These are phyloP conservation scores for Sisyra nigra DNA, from an alignment of 2,888 invertebrate species.

Conservation along the genomic window DNA sequence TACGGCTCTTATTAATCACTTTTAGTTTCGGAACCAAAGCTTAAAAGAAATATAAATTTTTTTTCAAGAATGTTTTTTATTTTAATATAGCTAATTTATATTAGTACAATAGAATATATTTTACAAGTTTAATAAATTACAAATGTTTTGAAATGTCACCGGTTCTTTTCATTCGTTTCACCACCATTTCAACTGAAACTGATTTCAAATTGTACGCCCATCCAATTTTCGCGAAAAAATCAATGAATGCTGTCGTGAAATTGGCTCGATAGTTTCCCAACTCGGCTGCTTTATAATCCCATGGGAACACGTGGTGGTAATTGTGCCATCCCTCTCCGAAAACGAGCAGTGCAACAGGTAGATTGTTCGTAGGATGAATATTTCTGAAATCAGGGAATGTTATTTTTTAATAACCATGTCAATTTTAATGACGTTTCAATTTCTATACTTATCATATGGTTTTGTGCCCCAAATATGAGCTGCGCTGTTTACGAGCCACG, in stretches of 20 bases:
- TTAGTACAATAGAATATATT: too few relatives aligned
- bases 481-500: constrained; percentile 88
- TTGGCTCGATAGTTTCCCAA: constrained; percentile 35
- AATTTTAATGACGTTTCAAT: constrained; percentile 39
- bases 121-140: too few relatives aligned
- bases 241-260: constrained; percentile 21
- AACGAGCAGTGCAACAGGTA: constrained; percentile 50
- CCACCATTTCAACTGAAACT: constrained; percentile 51
- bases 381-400: constrained; percentile 29
- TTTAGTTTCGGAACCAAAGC: too few relatives aligned
- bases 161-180: constrained; percentile 50
- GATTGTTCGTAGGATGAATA: constrained; percentile 67
- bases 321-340: constrained; percentile 89
- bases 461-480: constrained; percentile 85
- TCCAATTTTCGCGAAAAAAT: constrained; percentile 34
- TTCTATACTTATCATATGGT: constrained; percentile 63
- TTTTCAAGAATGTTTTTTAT: too few relatives aligned
- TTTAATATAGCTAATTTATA: constrained; percentile 1
- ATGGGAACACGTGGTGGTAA: constrained; percentile 86
- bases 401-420: too few relatives aligned
- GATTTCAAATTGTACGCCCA: constrained; percentile 76
- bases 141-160: constrained; percentile 41
- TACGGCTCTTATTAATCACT: too few relatives aligned
- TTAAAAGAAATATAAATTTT: too few relatives aligned
- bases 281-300: constrained; percentile 86